A percentile compares a stretch with the other conserved stretches of the same genome.
phyloP scores from a whole-genome alignment of 2,113 vertebrate genomes.

The Cyprinodon brontotheroides region DNA sequence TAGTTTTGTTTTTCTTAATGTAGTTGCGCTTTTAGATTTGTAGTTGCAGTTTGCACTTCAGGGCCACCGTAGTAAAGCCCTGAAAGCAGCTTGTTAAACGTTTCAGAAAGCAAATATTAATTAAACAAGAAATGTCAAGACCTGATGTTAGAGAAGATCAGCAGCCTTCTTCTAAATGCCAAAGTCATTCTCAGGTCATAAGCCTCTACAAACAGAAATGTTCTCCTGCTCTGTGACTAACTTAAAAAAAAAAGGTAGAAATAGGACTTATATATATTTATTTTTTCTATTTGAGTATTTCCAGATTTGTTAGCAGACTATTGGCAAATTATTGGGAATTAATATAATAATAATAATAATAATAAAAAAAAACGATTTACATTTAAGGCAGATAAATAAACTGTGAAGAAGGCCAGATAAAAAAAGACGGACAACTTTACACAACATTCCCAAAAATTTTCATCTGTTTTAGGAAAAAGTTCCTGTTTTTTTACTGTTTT shows the following conservation, averaged over 20 bases:
- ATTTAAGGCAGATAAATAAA: neutral
- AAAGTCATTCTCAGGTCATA: slow-evolving; percentile 59
- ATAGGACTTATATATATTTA: no score
- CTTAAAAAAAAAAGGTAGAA: neutral
- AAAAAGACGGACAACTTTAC: neutral
- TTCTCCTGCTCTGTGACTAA: slow-evolving; percentile 16
- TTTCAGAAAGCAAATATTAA: slow-evolving; percentile 60
- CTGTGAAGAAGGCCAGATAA: neutral
- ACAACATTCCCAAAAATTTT: neutral
- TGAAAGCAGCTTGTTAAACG: slow-evolving; percentile 25
- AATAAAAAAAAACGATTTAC: neutral
- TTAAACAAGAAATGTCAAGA: slow-evolving; percentile 77
- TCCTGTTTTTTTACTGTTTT: neutral
- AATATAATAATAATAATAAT: no score
- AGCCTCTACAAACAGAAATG: slow-evolving; percentile 22
- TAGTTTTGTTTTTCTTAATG: no score
- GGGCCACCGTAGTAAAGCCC: neutral
- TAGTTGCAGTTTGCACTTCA: no score
- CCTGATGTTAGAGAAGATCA: slow-evolving; percentile 69
- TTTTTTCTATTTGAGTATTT: no score
- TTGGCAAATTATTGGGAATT: no score
- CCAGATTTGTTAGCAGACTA: no score
- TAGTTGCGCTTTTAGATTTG: no score
- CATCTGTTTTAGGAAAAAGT: neutral
- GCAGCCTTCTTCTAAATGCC: slow-evolving; percentile 73